A percentile compares a stretch with the other conserved stretches of the same genome.
Conservation (phyloP, 2,888 invertebrate genomes). For the Cynaeus angustus region DNA sequence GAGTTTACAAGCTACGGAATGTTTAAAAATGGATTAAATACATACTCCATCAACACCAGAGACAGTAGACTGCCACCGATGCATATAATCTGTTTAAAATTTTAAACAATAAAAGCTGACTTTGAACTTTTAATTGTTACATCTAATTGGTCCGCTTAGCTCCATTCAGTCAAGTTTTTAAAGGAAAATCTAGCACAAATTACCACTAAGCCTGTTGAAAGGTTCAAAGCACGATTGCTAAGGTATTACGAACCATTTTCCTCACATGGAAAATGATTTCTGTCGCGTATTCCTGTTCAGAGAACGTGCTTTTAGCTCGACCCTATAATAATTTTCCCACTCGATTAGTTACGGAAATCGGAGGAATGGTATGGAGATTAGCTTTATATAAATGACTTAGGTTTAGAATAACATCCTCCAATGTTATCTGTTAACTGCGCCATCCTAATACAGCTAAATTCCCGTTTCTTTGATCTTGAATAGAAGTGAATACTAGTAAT, state of each 20-base stretch:
- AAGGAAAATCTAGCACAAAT: too few species aligned
- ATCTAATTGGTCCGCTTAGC: too few species aligned
- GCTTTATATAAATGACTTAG: constrained; percentile 37
- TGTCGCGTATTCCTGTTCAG: constrained; percentile 26
- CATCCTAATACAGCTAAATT: constrained; percentile 34
- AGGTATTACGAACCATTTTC: constrained; percentile 21
- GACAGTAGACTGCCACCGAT: neutral
- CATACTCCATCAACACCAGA: constrained; percentile 21
- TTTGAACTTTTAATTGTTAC: too few species aligned
- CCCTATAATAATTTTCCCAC: constrained; percentile 36
- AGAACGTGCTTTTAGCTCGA: constrained; percentile 15
- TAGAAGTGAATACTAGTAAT: constrained; percentile 27
- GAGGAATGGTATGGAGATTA: constrained; percentile 36
- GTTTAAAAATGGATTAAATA: constrained; percentile 34
- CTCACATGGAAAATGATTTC: constrained; percentile 22
- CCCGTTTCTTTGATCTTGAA: constrained; percentile 36
- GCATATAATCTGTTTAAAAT: neutral
- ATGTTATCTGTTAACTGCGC: constrained; percentile 31
- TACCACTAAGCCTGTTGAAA: neutral
- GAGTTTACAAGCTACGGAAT: constrained; percentile 13
- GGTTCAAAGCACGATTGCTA: constrained; percentile 12
- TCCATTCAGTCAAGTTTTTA: too few species aligned
- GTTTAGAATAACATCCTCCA: constrained; percentile 30
- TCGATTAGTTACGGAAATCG: constrained; percentile 38
- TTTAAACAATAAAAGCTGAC: neutral